Percentiles rank a stretch among this genome's conserved stretches.
Conservation (phyloP, 2,797 vertebrate species). For the Crenuchus spilurus region DNA sequence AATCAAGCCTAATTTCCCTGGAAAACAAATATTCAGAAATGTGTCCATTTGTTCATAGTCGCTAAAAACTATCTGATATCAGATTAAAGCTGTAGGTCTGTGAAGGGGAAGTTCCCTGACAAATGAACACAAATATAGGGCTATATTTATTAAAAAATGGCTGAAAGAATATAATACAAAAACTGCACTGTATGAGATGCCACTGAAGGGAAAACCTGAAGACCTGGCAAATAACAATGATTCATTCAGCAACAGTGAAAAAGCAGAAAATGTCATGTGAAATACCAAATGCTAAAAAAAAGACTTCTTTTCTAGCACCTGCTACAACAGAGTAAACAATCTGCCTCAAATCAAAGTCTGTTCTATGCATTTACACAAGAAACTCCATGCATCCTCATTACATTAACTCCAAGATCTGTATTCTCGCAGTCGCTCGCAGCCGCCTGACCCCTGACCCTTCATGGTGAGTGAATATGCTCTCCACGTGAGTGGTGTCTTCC, state of each 20-base stretch:
- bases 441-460: background rate
- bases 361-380: background rate
- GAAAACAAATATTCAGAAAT: background rate
- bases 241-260: background rate
- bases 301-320: background rate
- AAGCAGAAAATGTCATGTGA: constrained; percentile 11
- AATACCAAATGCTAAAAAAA: background rate
- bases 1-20: background rate
- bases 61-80: background rate
- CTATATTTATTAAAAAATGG: background rate
- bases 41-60: background rate
- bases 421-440: background rate
- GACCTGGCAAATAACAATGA: background rate
- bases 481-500: background rate
- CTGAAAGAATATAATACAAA: background rate
- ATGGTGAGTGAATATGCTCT: constrained; percentile 16
- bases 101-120: background rate
- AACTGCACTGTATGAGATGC: background rate
- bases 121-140: background rate
- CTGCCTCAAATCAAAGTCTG: background rate
- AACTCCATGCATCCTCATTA: background rate
- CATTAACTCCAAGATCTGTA: constrained; percentile 6
- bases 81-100: constrained; percentile 3
- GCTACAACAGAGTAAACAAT: background rate
- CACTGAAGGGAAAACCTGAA: background rate